phyloP scores from a whole-genome alignment of 2,113 vertebrate genomes.

The Chionodraco myersi region DNA sequence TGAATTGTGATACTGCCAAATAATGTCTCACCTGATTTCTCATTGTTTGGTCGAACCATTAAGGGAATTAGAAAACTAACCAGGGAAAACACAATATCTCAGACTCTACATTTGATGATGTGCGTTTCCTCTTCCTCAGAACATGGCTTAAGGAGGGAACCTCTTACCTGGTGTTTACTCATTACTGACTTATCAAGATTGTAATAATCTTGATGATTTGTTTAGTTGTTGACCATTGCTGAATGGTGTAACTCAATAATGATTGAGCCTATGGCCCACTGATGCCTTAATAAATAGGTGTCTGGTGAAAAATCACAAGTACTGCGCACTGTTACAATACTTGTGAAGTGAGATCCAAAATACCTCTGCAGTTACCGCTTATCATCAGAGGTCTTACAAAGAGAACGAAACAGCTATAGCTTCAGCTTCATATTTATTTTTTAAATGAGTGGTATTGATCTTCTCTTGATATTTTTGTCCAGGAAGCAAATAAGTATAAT shows the following conservation, averaged over 20 bases:
- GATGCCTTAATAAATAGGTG: too few relatives aligned
- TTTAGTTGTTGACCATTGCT: too few relatives aligned
- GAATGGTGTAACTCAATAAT: too few relatives aligned
- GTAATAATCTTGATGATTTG: too few relatives aligned
- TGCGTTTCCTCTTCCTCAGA: background rate
- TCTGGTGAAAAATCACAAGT: too few relatives aligned
- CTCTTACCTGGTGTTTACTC: conserved; percentile 21
- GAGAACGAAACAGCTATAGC: background rate
- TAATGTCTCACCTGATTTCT: conserved; percentile 3
- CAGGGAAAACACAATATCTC: background rate
- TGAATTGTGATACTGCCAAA: background rate
- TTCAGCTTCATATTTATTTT: background rate
- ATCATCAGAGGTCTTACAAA: too few relatives aligned
- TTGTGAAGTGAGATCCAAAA: too few relatives aligned
- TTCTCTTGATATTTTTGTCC: background rate
- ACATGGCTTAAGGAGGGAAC: conserved; percentile 20
- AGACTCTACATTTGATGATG: background rate
- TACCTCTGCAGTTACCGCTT: too few relatives aligned
- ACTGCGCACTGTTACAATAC: too few relatives aligned
- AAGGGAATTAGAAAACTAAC: conserved; percentile 4
- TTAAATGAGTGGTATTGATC: background rate
- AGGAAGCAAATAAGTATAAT: background rate
- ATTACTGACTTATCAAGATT: conserved; percentile 16
- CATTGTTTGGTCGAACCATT: conserved; percentile 6
- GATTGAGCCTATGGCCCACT: too few relatives aligned